Evolutionary conservation across 2,113 vertebrate genomes (phyloP).

Genomic region (Thermophis baileyi): DNA sequence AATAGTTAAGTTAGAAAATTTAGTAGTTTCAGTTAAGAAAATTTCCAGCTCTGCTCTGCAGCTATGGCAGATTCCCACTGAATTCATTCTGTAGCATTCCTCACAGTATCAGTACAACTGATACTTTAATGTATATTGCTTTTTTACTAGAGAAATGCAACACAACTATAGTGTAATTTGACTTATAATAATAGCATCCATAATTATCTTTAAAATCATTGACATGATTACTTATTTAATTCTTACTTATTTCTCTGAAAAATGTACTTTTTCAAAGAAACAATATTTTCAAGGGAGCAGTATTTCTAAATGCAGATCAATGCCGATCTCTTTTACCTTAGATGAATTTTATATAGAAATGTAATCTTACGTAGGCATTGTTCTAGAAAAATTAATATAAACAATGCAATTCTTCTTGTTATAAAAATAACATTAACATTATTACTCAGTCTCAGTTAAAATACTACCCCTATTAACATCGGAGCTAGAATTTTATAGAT

Average conservation of each 20-base stretch:
- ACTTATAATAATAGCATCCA: not conserved
- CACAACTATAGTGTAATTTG: not conserved
- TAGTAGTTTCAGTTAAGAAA: not conserved
- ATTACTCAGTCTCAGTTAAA: not conserved
- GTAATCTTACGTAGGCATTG: not conserved
- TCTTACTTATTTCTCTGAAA: not conserved
- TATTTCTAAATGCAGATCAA: not conserved
- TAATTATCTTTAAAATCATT: not conserved
- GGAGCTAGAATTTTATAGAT: not conserved
- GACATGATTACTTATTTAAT: not conserved
- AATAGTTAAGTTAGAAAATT: not conserved
- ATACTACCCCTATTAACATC: not conserved
- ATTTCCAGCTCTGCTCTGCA: not conserved
- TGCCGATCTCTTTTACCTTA: not conserved
- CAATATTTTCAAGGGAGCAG: not conserved
- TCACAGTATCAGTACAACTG: not conserved
- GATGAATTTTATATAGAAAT: not conserved
- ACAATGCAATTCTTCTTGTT: not conserved
- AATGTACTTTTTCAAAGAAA: not conserved
- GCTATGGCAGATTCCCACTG: not conserved
- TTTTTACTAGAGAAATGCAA: not conserved
- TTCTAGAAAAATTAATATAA: not conserved
- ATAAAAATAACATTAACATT: not conserved
- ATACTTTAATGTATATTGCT: not conserved
- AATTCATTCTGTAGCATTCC: slow-evolving; percentile 10